A percentile compares a stretch with the other conserved stretches of the same genome.
Conservation (phyloP, 1,140 invertebrate species). For the Pissodes strobi region DNA sequence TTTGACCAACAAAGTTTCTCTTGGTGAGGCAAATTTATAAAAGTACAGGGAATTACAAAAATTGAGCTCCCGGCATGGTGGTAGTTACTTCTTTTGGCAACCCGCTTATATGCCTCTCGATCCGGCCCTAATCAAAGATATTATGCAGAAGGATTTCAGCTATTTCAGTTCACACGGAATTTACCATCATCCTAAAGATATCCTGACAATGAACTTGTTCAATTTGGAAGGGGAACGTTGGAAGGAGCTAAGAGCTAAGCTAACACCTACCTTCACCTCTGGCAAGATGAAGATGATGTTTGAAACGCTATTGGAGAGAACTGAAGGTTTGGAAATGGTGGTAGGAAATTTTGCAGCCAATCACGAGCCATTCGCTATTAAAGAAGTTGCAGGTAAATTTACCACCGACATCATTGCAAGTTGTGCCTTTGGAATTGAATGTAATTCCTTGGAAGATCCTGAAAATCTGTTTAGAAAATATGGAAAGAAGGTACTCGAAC, state of each 20-base stretch:
- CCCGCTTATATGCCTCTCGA: constrained; percentile 50
- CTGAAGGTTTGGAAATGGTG: constrained; percentile 54
- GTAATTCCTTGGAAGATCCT: constrained; percentile 43
- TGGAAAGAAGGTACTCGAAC: constrained; percentile 50
- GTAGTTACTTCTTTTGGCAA: constrained; percentile 16
- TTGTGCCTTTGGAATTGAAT: constrained; percentile 58
- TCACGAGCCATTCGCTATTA: constrained; percentile 5
- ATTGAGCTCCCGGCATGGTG: no score
- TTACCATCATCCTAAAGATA: constrained; percentile 46
- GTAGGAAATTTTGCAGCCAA: constrained; percentile 36
- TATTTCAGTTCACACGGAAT: constrained; percentile 58
- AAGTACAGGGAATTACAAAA: no score
- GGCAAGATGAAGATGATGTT: constrained; percentile 60
- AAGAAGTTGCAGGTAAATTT: constrained; percentile 51
- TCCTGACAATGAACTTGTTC: constrained; percentile 58
- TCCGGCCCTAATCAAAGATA: constrained; percentile 57
- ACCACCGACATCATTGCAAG: constrained; percentile 62
- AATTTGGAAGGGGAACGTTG: constrained; percentile 54
- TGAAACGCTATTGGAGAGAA: constrained; percentile 35
- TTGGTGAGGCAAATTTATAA: no score
- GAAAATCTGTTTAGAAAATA: constrained; percentile 56
- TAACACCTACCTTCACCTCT: constrained; percentile 58
- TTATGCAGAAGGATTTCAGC: constrained; percentile 59
- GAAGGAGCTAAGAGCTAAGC: constrained; percentile 55
- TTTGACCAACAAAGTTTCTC: no score